Base-by-base conservation (phyloP, 1,140 invertebrate genomes). In the Drosophila obscura region DNA sequence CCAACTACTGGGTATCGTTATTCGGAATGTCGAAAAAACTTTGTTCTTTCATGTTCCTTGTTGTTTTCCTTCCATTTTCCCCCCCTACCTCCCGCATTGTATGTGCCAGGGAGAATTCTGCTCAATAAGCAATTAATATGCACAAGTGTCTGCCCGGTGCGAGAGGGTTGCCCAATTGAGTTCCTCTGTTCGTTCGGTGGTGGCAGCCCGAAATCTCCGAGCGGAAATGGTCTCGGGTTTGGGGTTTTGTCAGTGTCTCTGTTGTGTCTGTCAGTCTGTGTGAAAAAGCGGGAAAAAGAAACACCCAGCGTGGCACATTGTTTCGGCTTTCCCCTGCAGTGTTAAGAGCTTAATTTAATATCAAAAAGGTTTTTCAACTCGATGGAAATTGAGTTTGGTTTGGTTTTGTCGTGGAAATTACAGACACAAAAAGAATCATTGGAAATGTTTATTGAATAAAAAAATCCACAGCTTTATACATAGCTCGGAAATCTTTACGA, bases 61-160 rank as follows among this genome's bases (percentile, higher is more conserved):
- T 8, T 53, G 31, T 39, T 55, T 50, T 66, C 56, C 51, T 73
- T 72, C 51, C 58, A 45, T 68, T 57, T 61, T 41, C 60, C 44
- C 39, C 13, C 43, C 9, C 11, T 28, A 41, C 28, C 26, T 31
- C 31, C 31, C 43, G 11, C 28, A 44, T 28, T n/a, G 5, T 41
- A 24, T 31, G 0, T 24, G 11, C 11, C 4, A 15, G 11, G 8
- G 44, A 15, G 49, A 68, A 57, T 52, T 55, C 80, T 74, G 81
- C 82, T 85, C 82, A 85, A 87, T 85, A 85, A 85, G 81, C 81
- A 82, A 85, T 85, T 85, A 85, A 87, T 85, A 85, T 85, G 82
- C 82, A 87, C 82, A 85, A 87, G 82, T 87, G 77, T 84, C 82
- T 80, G 81, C 51, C 61, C 41, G 24, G 28, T 63, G 35, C 35